Conservation (phyloP, 2,797 vertebrate species). For the Sciurus vulgaris region DNA sequence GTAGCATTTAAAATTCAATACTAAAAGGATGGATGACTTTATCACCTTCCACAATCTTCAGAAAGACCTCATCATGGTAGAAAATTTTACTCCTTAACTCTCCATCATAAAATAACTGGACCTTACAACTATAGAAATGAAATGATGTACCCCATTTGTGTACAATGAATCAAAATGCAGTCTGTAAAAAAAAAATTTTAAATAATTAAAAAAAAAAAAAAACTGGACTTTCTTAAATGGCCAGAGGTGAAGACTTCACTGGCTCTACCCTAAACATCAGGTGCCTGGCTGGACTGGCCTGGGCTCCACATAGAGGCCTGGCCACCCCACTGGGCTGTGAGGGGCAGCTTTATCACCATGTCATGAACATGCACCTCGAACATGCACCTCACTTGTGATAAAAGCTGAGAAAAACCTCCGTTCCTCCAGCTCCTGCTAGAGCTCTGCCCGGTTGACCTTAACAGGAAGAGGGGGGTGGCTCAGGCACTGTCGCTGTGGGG, state of each 20-base stretch:
- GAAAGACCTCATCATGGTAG: neutral
- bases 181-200: no score
- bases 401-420: neutral
- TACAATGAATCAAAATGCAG: no score
- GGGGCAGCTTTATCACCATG: neutral
- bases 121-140: neutral
- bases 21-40: neutral
- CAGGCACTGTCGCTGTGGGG: neutral
- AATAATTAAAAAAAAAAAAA: no score
- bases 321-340: neutral
- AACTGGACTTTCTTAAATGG: neutral
- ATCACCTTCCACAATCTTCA: neutral
- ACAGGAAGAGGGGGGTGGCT: neutral
- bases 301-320: neutral
- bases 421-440: neutral
- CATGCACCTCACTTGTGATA: neutral
- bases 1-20: no score
- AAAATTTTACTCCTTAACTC: fast-evolving
- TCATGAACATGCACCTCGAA: neutral
- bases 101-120: neutral
- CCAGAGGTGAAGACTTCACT: neutral
- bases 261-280: fast-evolving
- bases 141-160: no score
- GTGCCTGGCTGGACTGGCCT: fast-evolving
- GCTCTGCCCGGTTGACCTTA: neutral